Evolutionary conservation across 2,113 vertebrate genomes (phyloP).

Genomic region (Thermophis baileyi): DNA sequence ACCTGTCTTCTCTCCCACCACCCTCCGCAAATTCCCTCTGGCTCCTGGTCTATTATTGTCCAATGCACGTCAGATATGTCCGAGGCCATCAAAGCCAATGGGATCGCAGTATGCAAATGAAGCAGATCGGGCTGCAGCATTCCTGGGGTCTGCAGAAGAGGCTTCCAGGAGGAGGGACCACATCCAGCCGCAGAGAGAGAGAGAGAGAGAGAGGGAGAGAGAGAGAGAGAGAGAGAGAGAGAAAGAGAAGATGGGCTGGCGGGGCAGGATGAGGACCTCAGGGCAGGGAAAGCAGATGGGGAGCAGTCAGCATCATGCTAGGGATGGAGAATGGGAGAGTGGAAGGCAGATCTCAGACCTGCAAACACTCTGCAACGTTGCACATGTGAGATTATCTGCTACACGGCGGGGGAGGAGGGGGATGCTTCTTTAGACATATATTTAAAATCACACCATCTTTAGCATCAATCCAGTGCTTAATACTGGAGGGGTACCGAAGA

Average conservation of each 20-base stretch:
- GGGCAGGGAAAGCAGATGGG: neutral
- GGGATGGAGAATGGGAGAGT: neutral
- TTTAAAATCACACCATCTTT: neutral
- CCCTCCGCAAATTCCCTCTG: neutral
- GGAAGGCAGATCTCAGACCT: neutral
- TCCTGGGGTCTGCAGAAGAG: neutral
- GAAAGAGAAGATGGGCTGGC: neutral
- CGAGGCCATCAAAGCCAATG: neutral
- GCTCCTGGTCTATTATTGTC: conserved; percentile 16
- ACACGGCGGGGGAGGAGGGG: neutral
- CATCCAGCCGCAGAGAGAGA: neutral
- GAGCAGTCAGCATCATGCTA: too few relatives aligned
- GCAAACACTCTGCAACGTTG: neutral
- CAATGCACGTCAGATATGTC: conserved; percentile 3
- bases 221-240: too few relatives aligned
- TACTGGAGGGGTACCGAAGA: neutral
- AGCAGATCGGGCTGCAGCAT: neutral
- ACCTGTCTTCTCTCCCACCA: neutral
- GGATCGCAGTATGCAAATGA: conserved; percentile 5
- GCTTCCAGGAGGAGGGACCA: neutral
- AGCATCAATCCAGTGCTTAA: neutral
- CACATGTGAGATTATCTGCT: neutral
- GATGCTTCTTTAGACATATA: neutral
- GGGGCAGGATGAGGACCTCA: neutral
- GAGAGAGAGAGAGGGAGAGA: too few relatives aligned